Base-by-base conservation (phyloP, 1,140 invertebrate genomes). In the Nautilus pompilius region DNA sequence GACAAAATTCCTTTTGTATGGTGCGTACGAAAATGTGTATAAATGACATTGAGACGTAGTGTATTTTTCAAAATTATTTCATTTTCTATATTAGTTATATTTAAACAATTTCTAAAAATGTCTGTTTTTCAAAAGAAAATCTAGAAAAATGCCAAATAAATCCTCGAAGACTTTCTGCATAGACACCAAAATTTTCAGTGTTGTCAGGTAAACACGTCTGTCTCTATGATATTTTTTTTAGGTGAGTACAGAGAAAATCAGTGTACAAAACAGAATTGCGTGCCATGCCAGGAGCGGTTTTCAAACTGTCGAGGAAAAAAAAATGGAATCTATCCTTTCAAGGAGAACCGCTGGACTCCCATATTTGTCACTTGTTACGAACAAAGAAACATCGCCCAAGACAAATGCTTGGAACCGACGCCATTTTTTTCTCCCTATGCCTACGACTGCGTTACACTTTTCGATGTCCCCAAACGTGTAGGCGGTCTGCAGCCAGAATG, bases 241-340 rank as follows among this genome's bases (percentile, higher is more conserved):
- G 74, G 75, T 66, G 71, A 73, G 46, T 77, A 77, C 56, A 26
- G 64, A 29, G 59, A 66, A 32, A 67, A 71, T 41, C 48, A 60
- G 26, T 76, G 74, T 61, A 33, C 41, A 15, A 30, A 45, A 3
- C 6, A 58, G 3, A 57, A 69, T 36, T 76, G 74, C 58, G 30
- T 34, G 2, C 68, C 69, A 2, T 77, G 75, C 49, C 20, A 53
- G 13, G 53, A 66, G 10, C 58, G 71, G 17, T 57, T 70, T 0
- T 69, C 68, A 5, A 73, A 67, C 58, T 77, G 75, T 66, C 58
- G 68, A 5, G 68, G 71, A 36, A 36, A 62, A 29, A 10, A 36
- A 30, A 68, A 74, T 48, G 75, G 75, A 28, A 55, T 55, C 28
- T 69, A 77, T 10, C 41, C 66, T 20, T 69, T 72, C 33, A 68